These are phyloP conservation scores for Nicator chloris DNA, from an alignment of 2,113 vertebrate genomes.

Conservation along the genomic window DNA sequence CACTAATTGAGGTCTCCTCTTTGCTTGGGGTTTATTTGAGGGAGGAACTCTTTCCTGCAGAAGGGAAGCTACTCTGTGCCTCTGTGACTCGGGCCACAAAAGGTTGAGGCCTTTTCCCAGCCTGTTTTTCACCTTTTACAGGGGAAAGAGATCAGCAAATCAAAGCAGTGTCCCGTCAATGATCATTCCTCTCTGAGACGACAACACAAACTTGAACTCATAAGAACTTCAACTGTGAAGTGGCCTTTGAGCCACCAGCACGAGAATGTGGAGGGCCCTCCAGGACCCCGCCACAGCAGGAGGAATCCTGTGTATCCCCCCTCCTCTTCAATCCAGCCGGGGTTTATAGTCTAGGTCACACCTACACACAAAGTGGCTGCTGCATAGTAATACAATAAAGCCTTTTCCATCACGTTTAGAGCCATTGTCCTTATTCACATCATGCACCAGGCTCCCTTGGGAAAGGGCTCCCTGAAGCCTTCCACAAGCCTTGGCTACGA, in stretches of 20 bases:
- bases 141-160: not conserved
- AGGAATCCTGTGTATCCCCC: not conserved
- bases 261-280: not conserved
- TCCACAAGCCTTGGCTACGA: fast-evolving
- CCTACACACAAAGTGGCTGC: not conserved
- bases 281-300: not conserved
- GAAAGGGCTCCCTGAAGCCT: not conserved
- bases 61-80: not conserved
- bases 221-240: not conserved
- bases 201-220: not conserved
- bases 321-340: not conserved
- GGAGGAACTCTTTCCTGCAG: not conserved
- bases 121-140: not conserved
- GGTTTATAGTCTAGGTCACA: not conserved
- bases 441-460: not conserved
- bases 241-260: not conserved
- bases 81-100: not conserved
- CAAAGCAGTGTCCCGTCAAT: not conserved
- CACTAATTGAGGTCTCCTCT: constrained; percentile 12
- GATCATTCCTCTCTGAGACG: not conserved
- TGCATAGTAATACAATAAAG: not conserved
- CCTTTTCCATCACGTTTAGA: not conserved
- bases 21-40: not conserved
- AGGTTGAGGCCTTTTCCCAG: not conserved
- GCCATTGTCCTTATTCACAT: too few species aligned